A percentile compares a stretch with the other conserved stretches of the same genome.
phyloP scores from a whole-genome alignment of 2,113 vertebrate species.

The Lagenorhynchus albirostris region DNA sequence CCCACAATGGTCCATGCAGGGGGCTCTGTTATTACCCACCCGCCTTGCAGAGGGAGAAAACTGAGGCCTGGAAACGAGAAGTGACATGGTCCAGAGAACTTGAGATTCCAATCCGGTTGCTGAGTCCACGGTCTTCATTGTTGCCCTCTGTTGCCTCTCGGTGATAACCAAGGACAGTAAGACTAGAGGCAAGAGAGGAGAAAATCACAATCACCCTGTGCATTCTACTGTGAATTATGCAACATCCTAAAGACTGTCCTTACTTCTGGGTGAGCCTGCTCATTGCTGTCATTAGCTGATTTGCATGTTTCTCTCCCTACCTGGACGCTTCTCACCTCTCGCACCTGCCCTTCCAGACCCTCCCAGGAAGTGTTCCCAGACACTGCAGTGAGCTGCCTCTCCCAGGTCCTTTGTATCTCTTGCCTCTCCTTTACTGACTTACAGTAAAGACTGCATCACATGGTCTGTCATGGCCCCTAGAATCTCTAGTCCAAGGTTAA shows the following conservation, averaged over 20 bases:
- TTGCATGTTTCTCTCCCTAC: background rate
- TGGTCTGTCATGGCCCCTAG: background rate
- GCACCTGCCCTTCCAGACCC: background rate
- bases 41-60: background rate
- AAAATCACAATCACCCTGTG: background rate
- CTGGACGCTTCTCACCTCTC: background rate
- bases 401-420: background rate
- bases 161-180: background rate
- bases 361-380: background rate
- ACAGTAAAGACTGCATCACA: background rate
- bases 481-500: background rate
- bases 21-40: background rate
- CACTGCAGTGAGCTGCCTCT: background rate
- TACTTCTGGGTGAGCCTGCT: background rate
- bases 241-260: background rate
- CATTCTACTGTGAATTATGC: background rate
- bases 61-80: background rate
- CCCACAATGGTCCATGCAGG: fast-evolving
- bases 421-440: background rate
- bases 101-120: background rate
- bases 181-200: background rate
- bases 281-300: background rate
- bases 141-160: background rate
- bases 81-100: fast-evolving
- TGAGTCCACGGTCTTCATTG: background rate